These are phyloP conservation scores for Nothobranchius furzeri DNA, from an alignment of 2,113 vertebrate species.

Conservation along the genomic window DNA sequence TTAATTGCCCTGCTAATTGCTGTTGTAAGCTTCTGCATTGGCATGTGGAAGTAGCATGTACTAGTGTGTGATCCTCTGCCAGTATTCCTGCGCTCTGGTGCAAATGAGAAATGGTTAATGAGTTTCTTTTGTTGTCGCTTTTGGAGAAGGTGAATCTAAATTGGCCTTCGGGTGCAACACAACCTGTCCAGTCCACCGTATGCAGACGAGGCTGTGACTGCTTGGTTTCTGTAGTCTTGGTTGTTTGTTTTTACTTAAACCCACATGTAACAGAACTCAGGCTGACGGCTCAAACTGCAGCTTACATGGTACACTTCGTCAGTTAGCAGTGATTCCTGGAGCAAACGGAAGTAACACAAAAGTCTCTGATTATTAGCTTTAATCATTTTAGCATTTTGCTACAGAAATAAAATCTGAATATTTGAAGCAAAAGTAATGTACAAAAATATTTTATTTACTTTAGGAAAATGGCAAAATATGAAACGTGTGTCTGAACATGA, in stretches of 20 bases:
- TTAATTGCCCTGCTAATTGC: conserved; percentile 67
- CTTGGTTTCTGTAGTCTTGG: conserved; percentile 18
- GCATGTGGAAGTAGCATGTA: conserved; percentile 46
- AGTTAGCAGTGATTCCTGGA: no score
- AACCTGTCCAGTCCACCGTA: conserved; percentile 24
- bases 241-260: background rate
- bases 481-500: no score
- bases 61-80: conserved; percentile 57
- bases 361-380: no score
- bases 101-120: conserved; percentile 61
- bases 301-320: no score
- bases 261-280: no score
- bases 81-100: conserved; percentile 55
- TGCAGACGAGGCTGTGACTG: conserved; percentile 8
- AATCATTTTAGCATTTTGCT: no score
- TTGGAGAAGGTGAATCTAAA: conserved; percentile 41
- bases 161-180: conserved; percentile 32
- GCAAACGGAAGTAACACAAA: no score
- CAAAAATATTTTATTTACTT: no score
- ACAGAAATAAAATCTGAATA: no score
- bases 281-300: no score
- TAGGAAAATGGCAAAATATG: no score
- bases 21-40: conserved; percentile 49
- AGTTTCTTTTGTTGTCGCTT: conserved; percentile 67
- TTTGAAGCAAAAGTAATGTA: no score